Conservation (phyloP, 1,140 invertebrate genomes). For the Ganaspis sp. region DNA sequence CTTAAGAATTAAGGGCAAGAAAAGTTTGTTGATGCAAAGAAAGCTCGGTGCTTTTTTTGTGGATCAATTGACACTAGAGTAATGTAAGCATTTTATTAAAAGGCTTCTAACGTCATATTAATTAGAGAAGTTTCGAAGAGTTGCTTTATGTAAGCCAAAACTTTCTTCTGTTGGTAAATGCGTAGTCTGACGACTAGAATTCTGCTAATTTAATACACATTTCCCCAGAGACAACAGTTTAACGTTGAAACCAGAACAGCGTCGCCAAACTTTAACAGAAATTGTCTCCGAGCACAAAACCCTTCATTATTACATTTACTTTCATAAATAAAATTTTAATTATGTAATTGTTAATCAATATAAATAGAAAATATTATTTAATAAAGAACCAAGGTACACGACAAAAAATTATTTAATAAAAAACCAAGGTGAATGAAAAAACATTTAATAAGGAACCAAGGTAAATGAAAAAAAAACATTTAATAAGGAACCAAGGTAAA, state of each 20-base stretch:
- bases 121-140: conserved; percentile 46
- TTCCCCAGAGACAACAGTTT: conserved; percentile 39
- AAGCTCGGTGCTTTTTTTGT: conserved; percentile 30
- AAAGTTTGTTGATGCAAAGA: conserved; percentile 15
- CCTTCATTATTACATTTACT: not conserved
- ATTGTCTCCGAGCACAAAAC: not conserved
- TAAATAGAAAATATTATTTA: no score
- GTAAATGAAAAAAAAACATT: no score
- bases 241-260: conserved; percentile 10
- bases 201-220: conserved; percentile 39
- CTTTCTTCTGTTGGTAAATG: conserved; percentile 33
- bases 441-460: no score
- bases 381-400: no score
- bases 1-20: no score
- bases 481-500: no score
- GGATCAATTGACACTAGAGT: conserved; percentile 40
- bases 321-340: not conserved
- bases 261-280: not conserved
- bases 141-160: conserved; percentile 41
- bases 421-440: no score
- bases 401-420: no score
- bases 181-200: conserved; percentile 32
- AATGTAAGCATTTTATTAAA: conserved; percentile 43
- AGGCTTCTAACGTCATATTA: conserved; percentile 42
- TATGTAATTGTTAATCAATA: no score